Conservation (phyloP, 92 coral and sea anemone genomes). For the Siderastrea siderea region DNA sequence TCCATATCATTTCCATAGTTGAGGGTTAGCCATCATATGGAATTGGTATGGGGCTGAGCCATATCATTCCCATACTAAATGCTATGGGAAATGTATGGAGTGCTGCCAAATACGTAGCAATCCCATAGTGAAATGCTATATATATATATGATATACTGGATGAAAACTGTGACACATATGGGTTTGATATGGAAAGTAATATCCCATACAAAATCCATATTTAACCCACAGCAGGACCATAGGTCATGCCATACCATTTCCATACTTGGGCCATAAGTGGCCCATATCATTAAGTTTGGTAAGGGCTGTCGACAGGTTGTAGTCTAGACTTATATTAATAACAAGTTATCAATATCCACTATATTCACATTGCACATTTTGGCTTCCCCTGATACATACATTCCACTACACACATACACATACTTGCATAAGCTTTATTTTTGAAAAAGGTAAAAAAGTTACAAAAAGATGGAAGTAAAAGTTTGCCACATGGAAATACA, state of each 20-base stretch:
- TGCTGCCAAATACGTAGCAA: background rate
- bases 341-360: too few relatives aligned
- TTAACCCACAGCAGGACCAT: slow-evolving; percentile 1
- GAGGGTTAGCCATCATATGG: background rate
- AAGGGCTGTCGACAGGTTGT: slow-evolving; percentile 2
- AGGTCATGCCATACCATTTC: slow-evolving; percentile 13
- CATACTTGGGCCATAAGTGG: slow-evolving; percentile 26
- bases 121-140: slow-evolving; percentile 7
- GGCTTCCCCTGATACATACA: too few relatives aligned
- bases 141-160: background rate
- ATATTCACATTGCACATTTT: too few relatives aligned
- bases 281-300: slow-evolving; percentile 8
- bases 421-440: too few relatives aligned
- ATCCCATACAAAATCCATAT: slow-evolving; percentile 15
- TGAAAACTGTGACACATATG: background rate
- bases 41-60: slow-evolving; percentile 10
- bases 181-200: slow-evolving; percentile 24
- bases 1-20: background rate
- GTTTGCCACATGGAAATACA: too few relatives aligned
- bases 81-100: slow-evolving; percentile 9
- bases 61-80: slow-evolving; percentile 4
- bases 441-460: too few relatives aligned
- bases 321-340: too few relatives aligned
- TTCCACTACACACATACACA: too few relatives aligned
- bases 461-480: too few relatives aligned